phyloP scores from a whole-genome alignment of 2,113 vertebrate species.

The Trochalopteron elliotii region DNA sequence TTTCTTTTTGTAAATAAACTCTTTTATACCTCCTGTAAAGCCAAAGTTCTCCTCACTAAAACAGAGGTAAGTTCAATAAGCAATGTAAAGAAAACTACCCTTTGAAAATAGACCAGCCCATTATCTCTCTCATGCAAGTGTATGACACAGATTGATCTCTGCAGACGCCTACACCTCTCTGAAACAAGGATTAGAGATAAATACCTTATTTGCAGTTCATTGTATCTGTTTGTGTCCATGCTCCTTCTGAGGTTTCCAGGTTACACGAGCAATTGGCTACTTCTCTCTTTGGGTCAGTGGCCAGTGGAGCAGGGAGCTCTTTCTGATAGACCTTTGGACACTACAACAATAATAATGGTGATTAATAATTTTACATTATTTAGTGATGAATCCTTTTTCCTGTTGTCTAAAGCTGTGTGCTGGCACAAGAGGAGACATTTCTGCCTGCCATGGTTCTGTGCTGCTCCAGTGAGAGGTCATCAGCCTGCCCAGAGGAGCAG shows the following conservation, averaged over 20 bases:
- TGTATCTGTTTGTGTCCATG: neutral
- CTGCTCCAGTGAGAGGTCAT: neutral
- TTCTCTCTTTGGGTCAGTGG: neutral
- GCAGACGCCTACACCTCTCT: neutral
- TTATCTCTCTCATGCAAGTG: neutral
- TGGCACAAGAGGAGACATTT: accelerated
- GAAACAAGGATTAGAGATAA: neutral
- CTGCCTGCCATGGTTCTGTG: accelerated
- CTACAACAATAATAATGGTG: neutral
- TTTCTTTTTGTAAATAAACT: neutral
- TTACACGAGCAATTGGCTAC: neutral
- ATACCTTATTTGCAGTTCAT: neutral
- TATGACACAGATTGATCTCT: neutral
- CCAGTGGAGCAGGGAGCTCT: neutral
- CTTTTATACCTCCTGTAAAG: neutral
- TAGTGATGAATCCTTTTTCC: neutral
- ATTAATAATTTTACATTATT: neutral
- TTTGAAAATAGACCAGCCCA: neutral
- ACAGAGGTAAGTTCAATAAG: neutral
- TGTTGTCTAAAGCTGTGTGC: neutral
- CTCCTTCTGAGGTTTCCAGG: neutral
- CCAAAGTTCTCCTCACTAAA: neutral
- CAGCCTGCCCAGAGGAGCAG: neutral
- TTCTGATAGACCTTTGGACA: neutral
- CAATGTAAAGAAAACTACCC: neutral